phyloP scores from a whole-genome alignment of 2,113 vertebrate species.

The Lycocorax pyrrhopterus region DNA sequence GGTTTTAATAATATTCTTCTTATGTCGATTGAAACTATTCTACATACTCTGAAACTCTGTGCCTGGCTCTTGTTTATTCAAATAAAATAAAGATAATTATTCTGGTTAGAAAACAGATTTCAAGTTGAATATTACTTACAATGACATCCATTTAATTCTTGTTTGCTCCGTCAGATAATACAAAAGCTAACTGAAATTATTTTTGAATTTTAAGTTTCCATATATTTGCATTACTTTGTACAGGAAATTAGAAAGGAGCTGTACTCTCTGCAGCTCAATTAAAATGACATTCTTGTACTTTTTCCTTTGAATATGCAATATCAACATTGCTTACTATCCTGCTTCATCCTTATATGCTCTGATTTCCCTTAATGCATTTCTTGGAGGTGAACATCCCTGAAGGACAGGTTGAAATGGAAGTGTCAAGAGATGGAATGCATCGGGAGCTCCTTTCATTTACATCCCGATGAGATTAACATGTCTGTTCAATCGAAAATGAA shows the following conservation, averaged over 20 bases:
- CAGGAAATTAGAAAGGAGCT: background rate
- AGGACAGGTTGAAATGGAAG: background rate
- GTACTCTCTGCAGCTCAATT: background rate
- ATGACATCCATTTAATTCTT: background rate
- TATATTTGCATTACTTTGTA: background rate
- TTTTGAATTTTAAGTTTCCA: background rate
- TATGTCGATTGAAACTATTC: background rate
- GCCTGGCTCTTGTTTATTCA: background rate
- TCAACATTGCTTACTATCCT: background rate
- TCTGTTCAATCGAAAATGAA: background rate
- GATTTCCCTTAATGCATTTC: background rate
- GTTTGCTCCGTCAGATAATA: background rate
- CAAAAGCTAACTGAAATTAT: background rate
- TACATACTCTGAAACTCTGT: background rate
- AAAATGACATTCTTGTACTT: background rate
- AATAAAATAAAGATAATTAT: conserved; percentile 47
- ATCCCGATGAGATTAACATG: background rate
- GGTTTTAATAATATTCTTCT: conserved; percentile 1
- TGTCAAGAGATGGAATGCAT: background rate
- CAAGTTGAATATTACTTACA: background rate
- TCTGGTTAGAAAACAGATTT: conserved; percentile 35
- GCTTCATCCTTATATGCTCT: background rate
- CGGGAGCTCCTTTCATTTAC: background rate
- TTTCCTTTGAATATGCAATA: background rate
- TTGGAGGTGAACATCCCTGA: background rate